These are phyloP conservation scores for Parapsyche elsis DNA, from an alignment of 1,140 invertebrate genomes.

Conservation along the genomic window DNA sequence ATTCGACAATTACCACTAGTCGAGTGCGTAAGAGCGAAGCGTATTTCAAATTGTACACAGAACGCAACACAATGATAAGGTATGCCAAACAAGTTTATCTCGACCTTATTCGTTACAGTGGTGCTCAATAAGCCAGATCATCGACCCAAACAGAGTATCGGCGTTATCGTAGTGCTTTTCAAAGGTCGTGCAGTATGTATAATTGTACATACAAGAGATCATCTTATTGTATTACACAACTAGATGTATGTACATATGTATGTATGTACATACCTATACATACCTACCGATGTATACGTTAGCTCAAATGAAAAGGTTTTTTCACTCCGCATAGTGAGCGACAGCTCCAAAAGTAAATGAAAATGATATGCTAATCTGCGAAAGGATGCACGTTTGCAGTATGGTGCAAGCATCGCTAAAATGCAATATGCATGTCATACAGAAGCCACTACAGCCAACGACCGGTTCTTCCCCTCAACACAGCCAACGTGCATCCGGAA, in stretches of 20 bases:
- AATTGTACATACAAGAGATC: not conserved
- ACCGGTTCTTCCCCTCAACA: no score
- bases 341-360: no score
- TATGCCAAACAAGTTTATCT: slow-evolving; percentile 18
- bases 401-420: no score
- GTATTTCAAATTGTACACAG: not conserved
- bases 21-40: slow-evolving; percentile 4
- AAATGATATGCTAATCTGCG: no score
- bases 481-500: no score
- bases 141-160: not conserved
- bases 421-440: no score
- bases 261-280: not conserved
- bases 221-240: not conserved
- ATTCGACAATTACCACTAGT: not conserved
- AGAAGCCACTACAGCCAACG: no score
- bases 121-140: not conserved
- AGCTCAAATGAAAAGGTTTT: no score
- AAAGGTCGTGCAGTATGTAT: no score
- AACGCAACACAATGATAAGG: slow-evolving; percentile 1
- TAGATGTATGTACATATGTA: not conserved
- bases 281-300: not conserved
- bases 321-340: no score
- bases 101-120: not conserved
- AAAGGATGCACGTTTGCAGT: no score
- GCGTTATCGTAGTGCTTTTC: no score